phyloP scores from a whole-genome alignment of 2,888 invertebrate species.

The Apocheima hispidaria region DNA sequence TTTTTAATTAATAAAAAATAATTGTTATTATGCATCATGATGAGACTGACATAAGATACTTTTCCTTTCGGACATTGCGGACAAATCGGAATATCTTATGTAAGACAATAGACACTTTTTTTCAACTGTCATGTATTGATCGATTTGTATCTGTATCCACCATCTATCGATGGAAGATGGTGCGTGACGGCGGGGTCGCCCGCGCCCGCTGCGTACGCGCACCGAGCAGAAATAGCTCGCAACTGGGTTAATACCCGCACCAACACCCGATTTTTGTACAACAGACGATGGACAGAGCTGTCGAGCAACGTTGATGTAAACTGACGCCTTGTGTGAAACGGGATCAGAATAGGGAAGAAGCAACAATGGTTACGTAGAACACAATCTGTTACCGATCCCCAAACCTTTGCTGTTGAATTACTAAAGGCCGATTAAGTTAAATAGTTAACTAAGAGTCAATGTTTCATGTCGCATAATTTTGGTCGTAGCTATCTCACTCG shows the following conservation, averaged over 20 bases:
- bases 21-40: too few relatives aligned
- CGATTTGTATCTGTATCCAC: slow-evolving; percentile 5
- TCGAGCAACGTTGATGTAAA: slow-evolving; percentile 20
- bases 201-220: slow-evolving; percentile 46
- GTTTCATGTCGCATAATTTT: too few relatives aligned
- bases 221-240: slow-evolving; percentile 61
- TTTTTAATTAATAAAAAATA: too few relatives aligned
- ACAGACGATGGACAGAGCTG: slow-evolving; percentile 45
- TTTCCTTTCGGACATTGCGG: too few relatives aligned
- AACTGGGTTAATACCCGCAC: slow-evolving; percentile 71
- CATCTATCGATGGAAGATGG: slow-evolving; percentile 12
- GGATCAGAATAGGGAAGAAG: neutral
- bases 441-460: too few relatives aligned
- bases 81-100: too few relatives aligned
- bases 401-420: neutral
- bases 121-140: neutral
- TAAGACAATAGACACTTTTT: too few relatives aligned
- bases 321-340: slow-evolving; percentile 2
- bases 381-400: neutral
- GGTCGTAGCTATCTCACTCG: too few relatives aligned
- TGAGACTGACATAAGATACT: too few relatives aligned
- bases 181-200: slow-evolving; percentile 16
- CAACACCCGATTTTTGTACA: slow-evolving; percentile 59
- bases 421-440: too few relatives aligned
- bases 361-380: neutral